Base-by-base conservation (phyloP, 2,888 invertebrate genomes). In the Dasysyrphus albostriatus region DNA sequence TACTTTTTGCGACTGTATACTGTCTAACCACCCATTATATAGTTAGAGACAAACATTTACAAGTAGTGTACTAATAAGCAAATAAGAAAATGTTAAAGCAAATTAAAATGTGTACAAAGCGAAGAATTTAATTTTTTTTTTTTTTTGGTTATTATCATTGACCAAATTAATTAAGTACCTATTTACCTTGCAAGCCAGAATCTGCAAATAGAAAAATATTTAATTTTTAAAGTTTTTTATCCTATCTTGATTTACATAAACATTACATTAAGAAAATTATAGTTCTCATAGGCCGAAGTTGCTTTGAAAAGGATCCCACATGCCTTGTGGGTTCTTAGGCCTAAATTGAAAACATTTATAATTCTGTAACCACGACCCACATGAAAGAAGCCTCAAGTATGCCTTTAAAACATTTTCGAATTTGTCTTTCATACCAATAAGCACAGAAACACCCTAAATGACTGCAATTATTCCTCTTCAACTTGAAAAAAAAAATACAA, bases 151-250 rank as follows among this genome's bases (percentile, higher is more conserved):
- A 65, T 14, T 47, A 44, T 39, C 70, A 42, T 58, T 54, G 16
- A 16, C 37, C 56, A 67, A 34, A 32, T 65, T 51, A 58, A 75
- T 80, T 44, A 80, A 42, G 79, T 84, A 81, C 81, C 81, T 81
- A 84, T 84, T 84, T 84, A 84, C 84, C 84, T 84, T 84, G 81
- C 84, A 84, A 84, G 84, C 67, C 84, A 84, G 81, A 67, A 84
- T 84, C 84, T 84, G 84, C 5, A 84, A 84, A 81, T 84, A 84
- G 67, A 84, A 77, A 81, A 84, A 76, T 9, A 77, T 59, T 80
- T 47, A 14, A 51, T 42, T 72, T 76, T 80, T 67, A 69, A 47
- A 54, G 10, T 49, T 56, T 58, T 47, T 10, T 59, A 6, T 47
- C 81, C 73, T 76, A 54, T 37, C 8, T 58, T 58, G 34, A 10